phyloP scores from a whole-genome alignment of 1,140 invertebrate species.

The Drosophila carrolli region DNA sequence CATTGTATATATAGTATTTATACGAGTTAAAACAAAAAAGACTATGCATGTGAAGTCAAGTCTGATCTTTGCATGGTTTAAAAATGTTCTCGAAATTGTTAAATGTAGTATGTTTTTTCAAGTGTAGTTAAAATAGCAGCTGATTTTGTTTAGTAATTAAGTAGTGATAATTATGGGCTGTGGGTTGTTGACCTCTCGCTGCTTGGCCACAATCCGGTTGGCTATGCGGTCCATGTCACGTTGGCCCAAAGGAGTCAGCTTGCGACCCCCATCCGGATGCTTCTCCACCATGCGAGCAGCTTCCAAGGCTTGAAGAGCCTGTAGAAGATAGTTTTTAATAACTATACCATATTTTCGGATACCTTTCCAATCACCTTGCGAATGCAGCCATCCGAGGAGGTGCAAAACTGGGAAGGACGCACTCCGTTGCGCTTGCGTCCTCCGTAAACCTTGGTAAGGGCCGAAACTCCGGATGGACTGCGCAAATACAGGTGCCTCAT shows the following conservation, averaged over 20 bases:
- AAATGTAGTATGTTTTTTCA: too few relatives aligned
- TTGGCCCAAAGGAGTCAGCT: constrained; percentile 95
- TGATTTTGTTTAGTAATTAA: background rate
- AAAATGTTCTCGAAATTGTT: too few relatives aligned
- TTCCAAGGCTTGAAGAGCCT: constrained; percentile 95
- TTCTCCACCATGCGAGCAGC: constrained; percentile 97
- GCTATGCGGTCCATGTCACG: constrained; percentile 99
- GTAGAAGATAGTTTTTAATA: too few relatives aligned
- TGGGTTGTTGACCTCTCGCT: constrained; percentile 73
- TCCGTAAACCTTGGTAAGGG: constrained; percentile 98
- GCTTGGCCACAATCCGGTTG: constrained; percentile 92
- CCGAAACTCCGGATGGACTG: constrained; percentile 96
- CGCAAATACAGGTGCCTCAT: constrained; percentile 97
- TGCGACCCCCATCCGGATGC: constrained; percentile 93
- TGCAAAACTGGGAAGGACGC: constrained; percentile 96
- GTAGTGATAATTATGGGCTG: constrained; percentile 1
- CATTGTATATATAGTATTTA: too few relatives aligned
- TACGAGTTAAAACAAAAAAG: too few relatives aligned
- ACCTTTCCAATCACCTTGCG: constrained; percentile 88
- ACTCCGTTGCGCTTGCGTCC: constrained; percentile 98
- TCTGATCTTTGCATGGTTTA: too few relatives aligned
- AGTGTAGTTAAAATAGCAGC: background rate
- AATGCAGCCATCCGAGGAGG: constrained; percentile 94
- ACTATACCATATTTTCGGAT: too few relatives aligned
- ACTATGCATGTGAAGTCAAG: too few relatives aligned